Conservation (phyloP, 2,113 vertebrate species). For the Arenaria interpres region DNA sequence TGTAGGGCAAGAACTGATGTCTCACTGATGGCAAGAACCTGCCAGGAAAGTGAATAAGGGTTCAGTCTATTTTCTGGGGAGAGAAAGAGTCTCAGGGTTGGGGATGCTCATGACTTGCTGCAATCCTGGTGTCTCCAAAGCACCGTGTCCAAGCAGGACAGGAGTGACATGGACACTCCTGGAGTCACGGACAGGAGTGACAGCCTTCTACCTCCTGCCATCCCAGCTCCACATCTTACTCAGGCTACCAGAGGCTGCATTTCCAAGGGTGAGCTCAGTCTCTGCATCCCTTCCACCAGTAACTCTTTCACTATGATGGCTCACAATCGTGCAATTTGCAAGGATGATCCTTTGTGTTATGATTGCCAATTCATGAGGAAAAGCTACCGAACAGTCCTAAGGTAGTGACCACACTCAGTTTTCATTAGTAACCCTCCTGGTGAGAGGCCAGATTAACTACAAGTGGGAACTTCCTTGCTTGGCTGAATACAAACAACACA, state of each 20-base stretch:
- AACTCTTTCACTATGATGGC: not conserved
- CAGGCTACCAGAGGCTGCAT: not conserved
- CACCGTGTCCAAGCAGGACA: fast-evolving
- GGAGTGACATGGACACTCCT: too few relatives aligned
- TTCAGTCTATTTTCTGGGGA: not conserved
- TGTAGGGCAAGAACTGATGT: not conserved
- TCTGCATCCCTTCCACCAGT: not conserved
- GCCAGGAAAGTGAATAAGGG: not conserved
- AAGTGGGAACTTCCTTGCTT: not conserved
- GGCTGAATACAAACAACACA: not conserved
- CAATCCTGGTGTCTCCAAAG: not conserved
- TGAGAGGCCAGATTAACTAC: not conserved
- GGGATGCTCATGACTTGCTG: not conserved
- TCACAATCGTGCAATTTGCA: not conserved
- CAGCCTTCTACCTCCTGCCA: not conserved
- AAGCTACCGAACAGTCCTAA: not conserved
- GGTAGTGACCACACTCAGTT: not conserved
- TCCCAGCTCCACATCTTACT: not conserved
- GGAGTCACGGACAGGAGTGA: not conserved
- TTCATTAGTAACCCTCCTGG: not conserved
- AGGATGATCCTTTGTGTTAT: not conserved
- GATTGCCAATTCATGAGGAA: not conserved
- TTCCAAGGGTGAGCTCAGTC: not conserved
- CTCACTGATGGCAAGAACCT: not conserved
- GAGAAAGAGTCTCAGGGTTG: not conserved